Base-by-base conservation (phyloP, 1,140 invertebrate genomes). In the Caenorhabditis tropicalis region DNA sequence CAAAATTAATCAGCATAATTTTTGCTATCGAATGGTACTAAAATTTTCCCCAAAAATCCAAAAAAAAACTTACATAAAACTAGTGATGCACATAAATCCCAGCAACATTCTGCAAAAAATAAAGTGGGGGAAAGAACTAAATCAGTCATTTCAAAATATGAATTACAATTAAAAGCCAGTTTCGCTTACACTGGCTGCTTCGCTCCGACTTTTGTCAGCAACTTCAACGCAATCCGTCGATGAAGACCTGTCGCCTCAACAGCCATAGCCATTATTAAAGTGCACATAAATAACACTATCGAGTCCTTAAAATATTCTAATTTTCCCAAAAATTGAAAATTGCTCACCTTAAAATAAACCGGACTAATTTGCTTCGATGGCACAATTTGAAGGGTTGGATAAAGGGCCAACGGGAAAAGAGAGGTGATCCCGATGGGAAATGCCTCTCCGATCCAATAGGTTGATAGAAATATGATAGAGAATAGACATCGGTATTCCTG, bases 161-260 rank as follows among this genome's bases (percentile, higher is more conserved):
- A n/a, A n/a, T 81, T 56, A 56, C 39, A 31, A 21, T 53, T 21
- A 10, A 51, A 21, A 6, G n/a, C 24, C 2, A 10, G 27, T 19
- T 80, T 3, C n/a, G 29, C 81, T 81, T 84, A 91, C 89, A 87
- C 89, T 21, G 87, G 87, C 36, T 88, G 89, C 82, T 58, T 88
- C 0, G 88, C 82, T 56, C 92, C 92, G 9, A 92, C 87, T 24
- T 86, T 84, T 6, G 90, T 83, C 33, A 92, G 82, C 2, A 92
- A 89, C 82, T 89, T 88, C 1, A 92, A 88, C 9, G 92, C 92
- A 5, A 93, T 91, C 56, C 92, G 81, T 58, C 90, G 90, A 83
- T 92, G 92, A 3, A 92, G 86, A 79, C 92, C 91, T 79, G 90
- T 90, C 79, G 92, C 88, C 84, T 92, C 92, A 12, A 93, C 89